Evolutionary conservation across 2,113 vertebrate species (phyloP).

Genomic region (Phocoena phocoena): DNA sequence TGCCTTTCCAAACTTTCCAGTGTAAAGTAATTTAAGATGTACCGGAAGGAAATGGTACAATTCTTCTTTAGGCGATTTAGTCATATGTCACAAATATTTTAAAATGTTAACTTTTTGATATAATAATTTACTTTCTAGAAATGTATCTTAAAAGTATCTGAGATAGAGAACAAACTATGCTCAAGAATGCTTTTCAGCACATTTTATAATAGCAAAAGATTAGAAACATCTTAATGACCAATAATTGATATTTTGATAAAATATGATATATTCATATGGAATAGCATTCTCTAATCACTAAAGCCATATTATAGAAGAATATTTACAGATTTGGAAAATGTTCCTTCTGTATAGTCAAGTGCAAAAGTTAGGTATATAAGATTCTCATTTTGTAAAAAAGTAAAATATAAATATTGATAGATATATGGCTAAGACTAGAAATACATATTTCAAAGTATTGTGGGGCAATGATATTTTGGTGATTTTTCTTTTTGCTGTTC

Average conservation of each 20-base stretch:
- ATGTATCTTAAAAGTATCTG: neutral
- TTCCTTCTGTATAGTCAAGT: neutral
- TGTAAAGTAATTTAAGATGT: neutral
- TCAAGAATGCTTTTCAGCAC: neutral
- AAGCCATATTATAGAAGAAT: neutral
- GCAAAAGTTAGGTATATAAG: neutral
- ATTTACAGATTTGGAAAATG: neutral
- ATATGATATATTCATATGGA: neutral
- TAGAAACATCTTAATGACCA: neutral
- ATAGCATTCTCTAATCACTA: neutral
- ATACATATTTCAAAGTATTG: neutral
- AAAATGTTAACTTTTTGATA: neutral
- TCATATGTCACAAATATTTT: neutral
- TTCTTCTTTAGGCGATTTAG: neutral
- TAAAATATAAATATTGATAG: neutral
- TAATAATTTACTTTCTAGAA: neutral
- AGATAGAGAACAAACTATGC: neutral
- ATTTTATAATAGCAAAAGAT: neutral
- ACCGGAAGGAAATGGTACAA: neutral
- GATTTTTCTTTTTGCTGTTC: neutral
- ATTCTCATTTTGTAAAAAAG: neutral
- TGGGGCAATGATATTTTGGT: neutral
- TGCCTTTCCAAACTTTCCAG: neutral
- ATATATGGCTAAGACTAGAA: neutral
- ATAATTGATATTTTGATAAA: neutral